Percentiles rank a stretch among this genome's conserved stretches.
Evolutionary conservation across 2,797 vertebrate species (phyloP).

Genomic region (Bradypodion ventrale): DNA sequence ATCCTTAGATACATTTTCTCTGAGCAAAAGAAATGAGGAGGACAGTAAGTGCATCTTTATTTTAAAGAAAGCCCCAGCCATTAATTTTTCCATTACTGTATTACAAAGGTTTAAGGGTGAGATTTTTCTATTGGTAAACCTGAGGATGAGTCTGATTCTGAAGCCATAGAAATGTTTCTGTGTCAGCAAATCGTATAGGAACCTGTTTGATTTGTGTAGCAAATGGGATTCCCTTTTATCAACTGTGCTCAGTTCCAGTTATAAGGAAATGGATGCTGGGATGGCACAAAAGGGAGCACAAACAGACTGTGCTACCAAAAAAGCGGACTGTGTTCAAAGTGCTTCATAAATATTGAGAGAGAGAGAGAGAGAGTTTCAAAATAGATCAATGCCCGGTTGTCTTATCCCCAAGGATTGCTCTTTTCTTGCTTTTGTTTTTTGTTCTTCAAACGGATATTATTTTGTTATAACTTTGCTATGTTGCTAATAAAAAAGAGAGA

Average conservation of each 20-base stretch:
- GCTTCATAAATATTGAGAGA: slow-evolving; percentile 5
- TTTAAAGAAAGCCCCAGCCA: background rate
- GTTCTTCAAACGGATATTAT: background rate
- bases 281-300: fast-evolving
- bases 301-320: background rate
- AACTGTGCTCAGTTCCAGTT: background rate
- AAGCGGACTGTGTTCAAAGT: slow-evolving; percentile 5
- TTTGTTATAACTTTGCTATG: background rate
- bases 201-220: background rate
- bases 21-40: background rate
- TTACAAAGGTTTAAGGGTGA: background rate
- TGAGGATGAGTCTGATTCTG: background rate
- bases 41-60: background rate
- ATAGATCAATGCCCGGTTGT: background rate
- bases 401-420: background rate
- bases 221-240: slow-evolving; percentile 1
- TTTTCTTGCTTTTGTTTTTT: background rate
- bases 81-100: background rate
- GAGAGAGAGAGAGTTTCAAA: background rate
- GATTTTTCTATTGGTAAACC: background rate
- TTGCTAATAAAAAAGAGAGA: background rate
- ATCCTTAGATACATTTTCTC: background rate
- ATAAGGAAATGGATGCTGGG: background rate
- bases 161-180: background rate
- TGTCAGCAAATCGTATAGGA: background rate